phyloP scores from a whole-genome alignment of 2,113 vertebrate species.

The Corythornis vintsioides region DNA sequence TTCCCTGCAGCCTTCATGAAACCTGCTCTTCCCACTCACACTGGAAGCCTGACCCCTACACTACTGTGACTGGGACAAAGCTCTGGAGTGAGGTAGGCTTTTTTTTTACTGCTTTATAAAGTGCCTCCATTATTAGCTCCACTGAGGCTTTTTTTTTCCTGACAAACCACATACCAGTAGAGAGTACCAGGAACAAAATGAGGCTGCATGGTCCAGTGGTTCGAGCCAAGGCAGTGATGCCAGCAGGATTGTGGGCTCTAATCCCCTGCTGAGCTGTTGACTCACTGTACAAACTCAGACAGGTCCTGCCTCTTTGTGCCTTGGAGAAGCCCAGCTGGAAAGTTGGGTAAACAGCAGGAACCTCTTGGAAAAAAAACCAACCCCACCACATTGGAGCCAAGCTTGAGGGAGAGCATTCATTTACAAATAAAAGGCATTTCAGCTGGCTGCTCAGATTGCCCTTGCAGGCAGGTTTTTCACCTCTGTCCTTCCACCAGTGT shows the following conservation, averaged over 20 bases:
- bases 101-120: not conserved
- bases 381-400: not conserved
- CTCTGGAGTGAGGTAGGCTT: rapidly evolving
- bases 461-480: not conserved
- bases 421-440: not conserved
- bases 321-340: slow-evolving; percentile 26
- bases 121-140: slow-evolving; percentile 3
- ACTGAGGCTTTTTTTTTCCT: slow-evolving; percentile 34
- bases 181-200: slow-evolving; percentile 49
- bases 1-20: not conserved
- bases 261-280: slow-evolving; percentile 64
- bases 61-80: rapidly evolving
- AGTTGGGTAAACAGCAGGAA: slow-evolving; percentile 58
- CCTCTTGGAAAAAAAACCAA: not conserved
- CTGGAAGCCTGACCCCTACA: not conserved
- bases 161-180: slow-evolving; percentile 41
- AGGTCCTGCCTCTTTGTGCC: slow-evolving; percentile 40
- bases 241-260: slow-evolving; percentile 56
- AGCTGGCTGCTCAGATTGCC: not conserved
- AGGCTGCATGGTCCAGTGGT: slow-evolving; percentile 37
- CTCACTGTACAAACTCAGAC: slow-evolving; percentile 58
- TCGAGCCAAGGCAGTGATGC: slow-evolving; percentile 28
- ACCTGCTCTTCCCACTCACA: not conserved
- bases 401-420: not conserved
- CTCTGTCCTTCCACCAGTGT: not conserved